Conservation (phyloP, 2,888 invertebrate species). For the Lissonota sp. region DNA sequence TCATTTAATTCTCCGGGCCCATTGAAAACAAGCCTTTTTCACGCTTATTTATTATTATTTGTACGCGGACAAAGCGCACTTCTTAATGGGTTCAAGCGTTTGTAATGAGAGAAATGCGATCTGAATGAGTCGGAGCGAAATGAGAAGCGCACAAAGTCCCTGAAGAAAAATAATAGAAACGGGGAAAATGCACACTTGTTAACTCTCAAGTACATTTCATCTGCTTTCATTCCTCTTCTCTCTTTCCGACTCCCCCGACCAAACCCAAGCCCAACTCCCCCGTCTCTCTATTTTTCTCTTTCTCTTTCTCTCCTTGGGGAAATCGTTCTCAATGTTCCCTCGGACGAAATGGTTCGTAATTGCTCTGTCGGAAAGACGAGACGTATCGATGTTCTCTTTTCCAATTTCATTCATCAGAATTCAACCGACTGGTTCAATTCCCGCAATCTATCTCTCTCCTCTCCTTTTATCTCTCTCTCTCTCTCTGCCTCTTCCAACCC, state of each 20-base stretch:
- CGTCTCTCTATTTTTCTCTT: neutral
- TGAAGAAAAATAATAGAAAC: slow-evolving; percentile 51
- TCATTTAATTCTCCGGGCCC: neutral
- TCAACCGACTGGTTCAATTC: slow-evolving; percentile 47
- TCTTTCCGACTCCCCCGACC: neutral
- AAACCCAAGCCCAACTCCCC: neutral
- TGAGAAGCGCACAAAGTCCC: slow-evolving; percentile 32
- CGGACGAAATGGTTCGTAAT: slow-evolving; percentile 52
- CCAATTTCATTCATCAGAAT: slow-evolving; percentile 59
- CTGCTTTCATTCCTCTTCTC: slow-evolving; percentile 11
- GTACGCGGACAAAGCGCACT: slow-evolving; percentile 24
- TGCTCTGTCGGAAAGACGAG: slow-evolving; percentile 55
- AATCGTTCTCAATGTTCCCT: slow-evolving; percentile 39
- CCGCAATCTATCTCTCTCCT: slow-evolving; percentile 12
- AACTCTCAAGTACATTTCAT: slow-evolving; percentile 56
- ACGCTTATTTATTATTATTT: slow-evolving; percentile 44
- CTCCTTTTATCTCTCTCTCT: neutral
- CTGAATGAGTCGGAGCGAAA: slow-evolving; percentile 24
- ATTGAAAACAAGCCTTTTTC: slow-evolving; percentile 27
- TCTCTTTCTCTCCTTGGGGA: neutral
- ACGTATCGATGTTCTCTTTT: slow-evolving; percentile 58
- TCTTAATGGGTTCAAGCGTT: slow-evolving; percentile 47
- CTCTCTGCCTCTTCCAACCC: neutral
- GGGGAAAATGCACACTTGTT: slow-evolving; percentile 57
- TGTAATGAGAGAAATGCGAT: slow-evolving; percentile 52